Evolutionary conservation across 1,140 invertebrate species (phyloP).

Genomic region (Lethocerus indicus): DNA sequence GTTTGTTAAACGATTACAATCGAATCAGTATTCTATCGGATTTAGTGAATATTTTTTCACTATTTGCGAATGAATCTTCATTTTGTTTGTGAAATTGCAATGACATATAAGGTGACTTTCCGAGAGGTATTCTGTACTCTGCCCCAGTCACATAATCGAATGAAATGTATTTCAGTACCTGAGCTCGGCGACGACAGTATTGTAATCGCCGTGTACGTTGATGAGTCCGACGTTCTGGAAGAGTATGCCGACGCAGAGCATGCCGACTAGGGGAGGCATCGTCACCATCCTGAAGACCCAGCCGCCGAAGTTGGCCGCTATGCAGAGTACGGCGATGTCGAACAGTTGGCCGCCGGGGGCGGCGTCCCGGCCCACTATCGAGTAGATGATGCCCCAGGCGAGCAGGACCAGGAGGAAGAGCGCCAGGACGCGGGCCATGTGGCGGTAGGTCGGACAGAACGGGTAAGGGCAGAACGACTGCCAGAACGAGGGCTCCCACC

Average conservation of each 20-base stretch:
- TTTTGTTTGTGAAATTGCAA: no score
- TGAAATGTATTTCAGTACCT: conserved; percentile 38
- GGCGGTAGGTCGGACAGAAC: conserved; percentile 59
- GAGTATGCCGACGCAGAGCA: conserved; percentile 64
- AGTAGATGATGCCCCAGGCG: conserved; percentile 55
- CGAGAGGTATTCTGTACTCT: no score
- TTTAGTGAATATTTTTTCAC: no score
- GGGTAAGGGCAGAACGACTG: conserved; percentile 58
- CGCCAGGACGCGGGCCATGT: conserved; percentile 50
- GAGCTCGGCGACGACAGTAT: conserved; percentile 40
- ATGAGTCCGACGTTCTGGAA: conserved; percentile 63
- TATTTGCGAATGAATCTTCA: no score
- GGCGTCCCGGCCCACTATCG: conserved; percentile 52
- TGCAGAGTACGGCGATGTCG: conserved; percentile 49
- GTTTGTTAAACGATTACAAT: no score
- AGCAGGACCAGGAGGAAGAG: conserved; percentile 51
- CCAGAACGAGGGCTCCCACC: conserved; percentile 63
- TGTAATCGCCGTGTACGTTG: conserved; percentile 42
- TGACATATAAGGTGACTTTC: no score
- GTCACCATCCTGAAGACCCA: conserved; percentile 56
- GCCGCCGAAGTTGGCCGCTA: conserved; percentile 65
- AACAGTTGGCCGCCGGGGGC: conserved; percentile 64
- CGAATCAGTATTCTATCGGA: no score
- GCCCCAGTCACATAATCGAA: no score
- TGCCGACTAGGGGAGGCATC: conserved; percentile 71